A percentile compares a stretch with the other conserved stretches of the same genome.
phyloP scores from a whole-genome alignment of 2,113 vertebrate genomes.

The Murina feae region DNA sequence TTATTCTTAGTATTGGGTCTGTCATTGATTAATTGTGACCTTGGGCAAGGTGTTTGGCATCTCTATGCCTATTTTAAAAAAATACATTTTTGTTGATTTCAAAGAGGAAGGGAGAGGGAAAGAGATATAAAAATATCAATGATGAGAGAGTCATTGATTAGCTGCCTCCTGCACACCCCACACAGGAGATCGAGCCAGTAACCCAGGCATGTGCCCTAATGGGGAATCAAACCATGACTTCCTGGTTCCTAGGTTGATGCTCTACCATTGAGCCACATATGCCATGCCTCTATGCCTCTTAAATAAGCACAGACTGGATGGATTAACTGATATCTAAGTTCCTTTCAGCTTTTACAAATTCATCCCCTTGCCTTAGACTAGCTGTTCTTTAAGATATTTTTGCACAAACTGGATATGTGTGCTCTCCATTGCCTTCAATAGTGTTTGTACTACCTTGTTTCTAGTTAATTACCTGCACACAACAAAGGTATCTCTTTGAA shows the following conservation, averaged over 20 bases:
- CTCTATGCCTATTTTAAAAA: neutral
- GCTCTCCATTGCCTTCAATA: neutral
- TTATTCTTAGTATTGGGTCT: neutral
- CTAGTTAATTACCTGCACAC: neutral
- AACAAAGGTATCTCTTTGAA: neutral
- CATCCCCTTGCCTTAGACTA: neutral
- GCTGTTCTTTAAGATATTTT: neutral
- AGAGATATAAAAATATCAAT: too few species aligned
- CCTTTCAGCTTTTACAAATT: neutral
- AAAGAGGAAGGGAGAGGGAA: too few species aligned
- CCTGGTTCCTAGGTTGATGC: too few species aligned
- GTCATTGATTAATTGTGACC: neutral
- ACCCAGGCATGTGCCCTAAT: too few species aligned
- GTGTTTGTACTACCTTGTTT: neutral
- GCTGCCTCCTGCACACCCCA: too few species aligned
- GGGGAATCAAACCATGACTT: too few species aligned
- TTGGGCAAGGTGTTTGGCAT: neutral
- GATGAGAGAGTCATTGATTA: too few species aligned
- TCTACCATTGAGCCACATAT: too few species aligned
- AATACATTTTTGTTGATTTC: too few species aligned
- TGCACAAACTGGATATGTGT: neutral
- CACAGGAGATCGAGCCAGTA: too few species aligned
- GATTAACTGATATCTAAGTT: neutral
- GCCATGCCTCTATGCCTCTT: neutral
- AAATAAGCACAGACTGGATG: neutral